These are phyloP conservation scores for Caenorhabditis sulstoni DNA, from an alignment of 2,888 invertebrate genomes.

Conservation along the genomic window DNA sequence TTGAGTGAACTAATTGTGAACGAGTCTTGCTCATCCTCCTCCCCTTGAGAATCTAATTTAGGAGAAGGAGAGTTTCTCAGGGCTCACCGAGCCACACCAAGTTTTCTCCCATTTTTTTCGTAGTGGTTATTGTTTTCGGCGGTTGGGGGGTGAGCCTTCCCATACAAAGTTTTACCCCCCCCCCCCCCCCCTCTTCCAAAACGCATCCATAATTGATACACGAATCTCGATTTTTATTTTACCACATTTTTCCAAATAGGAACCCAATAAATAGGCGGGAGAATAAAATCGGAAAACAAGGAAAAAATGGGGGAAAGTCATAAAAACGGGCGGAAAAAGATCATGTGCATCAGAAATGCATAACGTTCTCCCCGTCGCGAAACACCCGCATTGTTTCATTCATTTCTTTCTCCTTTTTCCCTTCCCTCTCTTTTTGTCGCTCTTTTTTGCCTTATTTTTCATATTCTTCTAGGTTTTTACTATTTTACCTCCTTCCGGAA, in stretches of 20 bases:
- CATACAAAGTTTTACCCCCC: no score
- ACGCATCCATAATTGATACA: slow-evolving; percentile 2
- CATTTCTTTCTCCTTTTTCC: slow-evolving; percentile 4
- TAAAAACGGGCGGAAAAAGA: neutral
- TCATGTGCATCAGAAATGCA: slow-evolving; percentile 46
- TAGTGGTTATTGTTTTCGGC: slow-evolving; percentile 9
- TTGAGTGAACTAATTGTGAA: no score
- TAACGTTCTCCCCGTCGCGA: slow-evolving; percentile 13
- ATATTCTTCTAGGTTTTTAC: slow-evolving; percentile 1
- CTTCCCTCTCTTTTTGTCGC: slow-evolving; percentile 3
- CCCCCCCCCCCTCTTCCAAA: no score
- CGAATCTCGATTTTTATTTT: no score
- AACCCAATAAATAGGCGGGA: no score
- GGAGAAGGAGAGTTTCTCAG: neutral
- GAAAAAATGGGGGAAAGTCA: neutral
- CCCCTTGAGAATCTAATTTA: slow-evolving; percentile 19
- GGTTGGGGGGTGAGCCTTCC: no score
- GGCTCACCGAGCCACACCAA: no score
- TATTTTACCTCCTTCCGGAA: neutral
- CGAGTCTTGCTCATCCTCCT: no score
- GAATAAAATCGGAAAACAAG: neutral
- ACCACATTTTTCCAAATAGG: no score
- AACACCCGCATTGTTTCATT: slow-evolving; percentile 32
- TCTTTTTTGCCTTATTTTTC: neutral
- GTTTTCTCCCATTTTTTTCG: neutral